phyloP scores from a whole-genome alignment of 2,113 vertebrate species.

The Ceyx melanurus region DNA sequence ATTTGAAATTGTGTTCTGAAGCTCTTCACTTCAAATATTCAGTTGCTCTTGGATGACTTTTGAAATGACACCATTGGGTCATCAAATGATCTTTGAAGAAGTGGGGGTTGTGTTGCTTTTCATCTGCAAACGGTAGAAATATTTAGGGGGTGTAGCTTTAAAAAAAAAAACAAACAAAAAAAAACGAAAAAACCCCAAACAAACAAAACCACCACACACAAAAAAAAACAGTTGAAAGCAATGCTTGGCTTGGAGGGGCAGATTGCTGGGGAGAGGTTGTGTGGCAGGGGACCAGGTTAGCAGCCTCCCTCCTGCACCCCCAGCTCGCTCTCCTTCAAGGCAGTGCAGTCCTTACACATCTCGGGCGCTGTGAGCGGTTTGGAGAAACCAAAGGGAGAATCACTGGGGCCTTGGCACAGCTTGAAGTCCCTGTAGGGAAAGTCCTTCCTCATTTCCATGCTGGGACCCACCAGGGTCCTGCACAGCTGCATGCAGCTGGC shows the following conservation, averaged over 20 bases:
- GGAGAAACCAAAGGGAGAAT: background rate
- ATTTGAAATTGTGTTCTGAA: conserved; percentile 10
- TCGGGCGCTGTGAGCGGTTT: rapidly evolving
- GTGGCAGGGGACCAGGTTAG: background rate
- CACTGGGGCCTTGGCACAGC: background rate
- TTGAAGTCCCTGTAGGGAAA: background rate
- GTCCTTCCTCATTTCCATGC: background rate
- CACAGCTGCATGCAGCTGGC: rapidly evolving
- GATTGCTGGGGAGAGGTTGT: background rate
- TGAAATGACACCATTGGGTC: background rate
- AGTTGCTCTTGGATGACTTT: conserved; percentile 26
- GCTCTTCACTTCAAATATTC: background rate
- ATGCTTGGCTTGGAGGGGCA: background rate
- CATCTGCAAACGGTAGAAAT: background rate
- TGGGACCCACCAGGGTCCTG: background rate
- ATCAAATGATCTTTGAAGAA: conserved; percentile 32
- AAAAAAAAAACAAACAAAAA: background rate
- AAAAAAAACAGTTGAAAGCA: background rate
- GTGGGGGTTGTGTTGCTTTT: background rate
- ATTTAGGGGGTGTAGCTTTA: background rate
- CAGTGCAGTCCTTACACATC: background rate
- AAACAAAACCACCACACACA: background rate
- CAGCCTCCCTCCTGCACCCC: background rate
- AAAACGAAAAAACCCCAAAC: background rate
- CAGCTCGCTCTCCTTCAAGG: background rate